These are phyloP conservation scores for Neotoma lepida DNA, from an alignment of 2,113 vertebrate genomes.

Conservation along the genomic window DNA sequence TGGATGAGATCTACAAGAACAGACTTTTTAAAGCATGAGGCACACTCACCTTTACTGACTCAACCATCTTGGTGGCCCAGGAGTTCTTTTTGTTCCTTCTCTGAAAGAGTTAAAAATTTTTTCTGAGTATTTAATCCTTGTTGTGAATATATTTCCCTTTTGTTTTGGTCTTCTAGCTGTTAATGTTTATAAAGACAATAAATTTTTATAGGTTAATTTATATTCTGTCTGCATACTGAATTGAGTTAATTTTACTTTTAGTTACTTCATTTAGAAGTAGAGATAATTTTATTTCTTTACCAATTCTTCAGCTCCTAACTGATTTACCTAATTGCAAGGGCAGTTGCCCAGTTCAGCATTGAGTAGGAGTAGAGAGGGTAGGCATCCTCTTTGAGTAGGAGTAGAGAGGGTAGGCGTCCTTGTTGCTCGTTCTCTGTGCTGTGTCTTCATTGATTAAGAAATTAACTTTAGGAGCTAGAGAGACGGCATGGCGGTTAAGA, in stretches of 20 bases:
- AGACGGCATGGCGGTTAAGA: not conserved
- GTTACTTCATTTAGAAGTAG: not conserved
- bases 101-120: not conserved
- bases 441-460: not conserved
- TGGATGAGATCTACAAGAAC: too few species aligned
- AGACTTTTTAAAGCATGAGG: not conserved
- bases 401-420: not conserved
- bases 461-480: not conserved
- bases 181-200: not conserved
- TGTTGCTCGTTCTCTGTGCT: not conserved
- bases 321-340: not conserved
- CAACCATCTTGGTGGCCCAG: not conserved
- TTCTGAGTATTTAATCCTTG: not conserved
- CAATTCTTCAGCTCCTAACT: not conserved
- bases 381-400: not conserved
- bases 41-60: not conserved
- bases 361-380: not conserved
- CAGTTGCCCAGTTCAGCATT: not conserved
- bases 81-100: not conserved
- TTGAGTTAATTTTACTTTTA: not conserved
- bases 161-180: not conserved
- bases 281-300: not conserved
- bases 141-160: not conserved
- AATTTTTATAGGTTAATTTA: not conserved
- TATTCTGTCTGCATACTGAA: not conserved